Evolutionary conservation across 2,888 invertebrate species (phyloP).

Genomic region (Neocrepidodera transversa): DNA sequence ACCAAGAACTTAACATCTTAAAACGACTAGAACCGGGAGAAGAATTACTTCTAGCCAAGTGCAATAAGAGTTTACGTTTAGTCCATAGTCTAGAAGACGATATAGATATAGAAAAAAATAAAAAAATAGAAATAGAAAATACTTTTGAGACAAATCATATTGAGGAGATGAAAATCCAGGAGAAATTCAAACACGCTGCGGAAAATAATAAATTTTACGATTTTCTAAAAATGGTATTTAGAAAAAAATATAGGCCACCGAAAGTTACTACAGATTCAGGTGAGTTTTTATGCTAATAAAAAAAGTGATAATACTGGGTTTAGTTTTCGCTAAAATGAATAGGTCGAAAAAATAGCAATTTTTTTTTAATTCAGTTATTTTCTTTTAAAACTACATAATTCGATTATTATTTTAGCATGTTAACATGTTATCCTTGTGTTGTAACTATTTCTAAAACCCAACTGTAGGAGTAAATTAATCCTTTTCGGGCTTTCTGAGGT

Average conservation of each 20-base stretch:
- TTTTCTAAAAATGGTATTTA: slow-evolving; percentile 81
- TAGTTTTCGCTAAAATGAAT: too few species aligned
- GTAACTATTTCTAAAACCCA: too few species aligned
- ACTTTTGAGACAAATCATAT: slow-evolving; percentile 60
- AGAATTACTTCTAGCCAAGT: slow-evolving; percentile 64
- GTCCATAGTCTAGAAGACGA: slow-evolving; percentile 64
- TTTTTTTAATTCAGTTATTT: too few species aligned
- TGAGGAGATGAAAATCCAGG: slow-evolving; percentile 62
- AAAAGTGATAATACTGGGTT: too few species aligned
- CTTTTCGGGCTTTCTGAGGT: too few species aligned
- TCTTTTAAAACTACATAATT: too few species aligned
- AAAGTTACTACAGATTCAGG: slow-evolving; percentile 66
- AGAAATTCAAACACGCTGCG: slow-evolving; percentile 65
- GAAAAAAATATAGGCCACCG: slow-evolving; percentile 79
- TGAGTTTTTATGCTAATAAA: slow-evolving; percentile 40
- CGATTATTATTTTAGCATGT: too few species aligned
- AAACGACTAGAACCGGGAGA: slow-evolving; percentile 78
- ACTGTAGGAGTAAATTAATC: too few species aligned
- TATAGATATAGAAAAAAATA: slow-evolving; percentile 62
- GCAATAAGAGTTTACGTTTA: slow-evolving; percentile 49
- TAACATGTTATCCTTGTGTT: too few species aligned
- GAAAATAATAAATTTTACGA: slow-evolving; percentile 79
- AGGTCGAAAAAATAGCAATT: too few species aligned
- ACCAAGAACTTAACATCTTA: slow-evolving; percentile 77
- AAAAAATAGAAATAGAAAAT: slow-evolving; percentile 63